Evolutionary conservation across 2,888 invertebrate species (phyloP).

Genomic region (Lycocerus yunnanus): DNA sequence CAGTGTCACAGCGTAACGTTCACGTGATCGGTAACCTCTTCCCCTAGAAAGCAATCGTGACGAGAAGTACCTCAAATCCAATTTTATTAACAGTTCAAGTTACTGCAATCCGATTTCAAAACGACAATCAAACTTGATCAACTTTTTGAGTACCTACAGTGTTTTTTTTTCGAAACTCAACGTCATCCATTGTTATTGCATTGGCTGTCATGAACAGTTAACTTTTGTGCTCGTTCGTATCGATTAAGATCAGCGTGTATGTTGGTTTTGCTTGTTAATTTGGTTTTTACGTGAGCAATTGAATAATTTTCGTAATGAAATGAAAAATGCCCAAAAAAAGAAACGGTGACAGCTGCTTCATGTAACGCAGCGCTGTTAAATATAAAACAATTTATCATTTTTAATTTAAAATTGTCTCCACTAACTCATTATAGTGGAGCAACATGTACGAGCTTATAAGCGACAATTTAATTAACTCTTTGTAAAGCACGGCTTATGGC

Average conservation of each 20-base stretch:
- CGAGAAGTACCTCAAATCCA: not conserved
- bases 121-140: not conserved
- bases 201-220: not conserved
- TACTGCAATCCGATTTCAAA: not conserved
- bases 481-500: slow-evolving; percentile 7
- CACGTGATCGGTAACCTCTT: not conserved
- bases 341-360: not conserved
- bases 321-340: not conserved
- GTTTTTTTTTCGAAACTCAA: not conserved
- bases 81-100: not conserved
- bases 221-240: not conserved
- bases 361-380: slow-evolving; percentile 10
- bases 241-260: not conserved
- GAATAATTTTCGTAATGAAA: not conserved
- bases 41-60: not conserved
- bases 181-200: not conserved
- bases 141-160: not conserved
- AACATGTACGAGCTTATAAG: slow-evolving; percentile 4
- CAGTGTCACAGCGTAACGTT: not conserved
- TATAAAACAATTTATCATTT: slow-evolving; percentile 32
- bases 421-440: slow-evolving; percentile 2
- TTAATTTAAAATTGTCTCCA: slow-evolving; percentile 25
- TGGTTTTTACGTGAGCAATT: not conserved
- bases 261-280: not conserved
- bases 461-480: slow-evolving; percentile 4